A percentile compares a stretch with the other conserved stretches of the same genome.
Evolutionary conservation across 2,113 vertebrate genomes (phyloP).

Genomic region (Irena cyanogastra): DNA sequence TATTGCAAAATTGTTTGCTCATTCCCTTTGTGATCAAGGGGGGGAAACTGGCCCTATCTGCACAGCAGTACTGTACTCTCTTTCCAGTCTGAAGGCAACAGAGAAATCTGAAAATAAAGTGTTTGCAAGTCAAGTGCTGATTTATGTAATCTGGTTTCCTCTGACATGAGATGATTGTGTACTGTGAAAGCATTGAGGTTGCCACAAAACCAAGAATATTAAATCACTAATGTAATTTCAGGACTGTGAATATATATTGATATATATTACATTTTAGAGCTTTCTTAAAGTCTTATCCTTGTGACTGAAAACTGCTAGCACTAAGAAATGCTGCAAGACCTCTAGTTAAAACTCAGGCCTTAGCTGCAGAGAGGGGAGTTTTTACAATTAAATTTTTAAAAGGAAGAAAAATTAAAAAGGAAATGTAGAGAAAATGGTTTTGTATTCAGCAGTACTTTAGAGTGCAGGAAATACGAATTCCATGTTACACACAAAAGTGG

Average conservation of each 20-base stretch:
- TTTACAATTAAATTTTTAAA: not conserved
- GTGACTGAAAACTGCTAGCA: not conserved
- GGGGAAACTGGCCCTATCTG: not conserved
- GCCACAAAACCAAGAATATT: not conserved
- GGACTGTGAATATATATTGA: not conserved
- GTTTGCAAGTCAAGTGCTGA: not conserved
- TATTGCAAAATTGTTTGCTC: slow-evolving; percentile 35
- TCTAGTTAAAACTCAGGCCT: not conserved
- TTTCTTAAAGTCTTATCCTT: not conserved
- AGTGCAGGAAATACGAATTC: not conserved
- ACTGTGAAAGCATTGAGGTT: not conserved
- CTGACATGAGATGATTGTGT: not conserved
- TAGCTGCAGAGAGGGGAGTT: not conserved
- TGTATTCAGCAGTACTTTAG: not conserved
- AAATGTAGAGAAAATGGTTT: not conserved
- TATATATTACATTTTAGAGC: not conserved
- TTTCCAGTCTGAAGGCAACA: not conserved
- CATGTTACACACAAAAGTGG: rapidly evolving
- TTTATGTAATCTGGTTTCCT: not conserved
- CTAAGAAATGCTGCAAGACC: not conserved
- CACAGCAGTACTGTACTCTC: not conserved
- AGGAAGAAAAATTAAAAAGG: not conserved
- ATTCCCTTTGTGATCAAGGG: not conserved
- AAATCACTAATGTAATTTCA: not conserved
- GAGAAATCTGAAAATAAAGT: not conserved